Base-by-base conservation (phyloP, 2,888 invertebrate species). In the Cinara cedri region DNA sequence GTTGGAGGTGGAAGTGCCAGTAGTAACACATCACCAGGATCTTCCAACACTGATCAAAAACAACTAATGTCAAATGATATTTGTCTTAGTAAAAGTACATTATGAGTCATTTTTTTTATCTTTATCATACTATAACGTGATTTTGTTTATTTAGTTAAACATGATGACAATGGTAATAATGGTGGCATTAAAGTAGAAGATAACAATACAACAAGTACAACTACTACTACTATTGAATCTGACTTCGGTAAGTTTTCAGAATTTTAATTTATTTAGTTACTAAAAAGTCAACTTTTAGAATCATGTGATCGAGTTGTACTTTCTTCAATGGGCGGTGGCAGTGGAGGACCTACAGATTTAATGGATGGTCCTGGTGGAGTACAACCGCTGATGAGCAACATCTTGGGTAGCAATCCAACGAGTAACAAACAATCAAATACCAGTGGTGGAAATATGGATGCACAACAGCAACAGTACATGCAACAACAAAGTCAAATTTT, bases 401-500 rank as follows among this genome's bases (percentile, higher is more conserved):
- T 93, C 84, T 68, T 66, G 46, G 76, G 76, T 60, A 19, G 54
- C 11, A 76, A 76, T 26, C 19, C 44, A 10, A 8, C 68, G 2
- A 68, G 76, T 6, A 91, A 90, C 85, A 93, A 93, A 85, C 92
- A 92, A 83, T 87, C 88, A 83, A 87, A 87, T 74, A 91, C 92
- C 82, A 8, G 55, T 21, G 87, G 88, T 83, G 87, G 87, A 75
- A 91, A 92, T 82, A 92, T 93, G 89, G 94, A 94, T 88, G 93
- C 93, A 14, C 66, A 66, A 46, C 76, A 75, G 55, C 75, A 76
- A 83, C 91, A 91, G 85, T 93, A 93, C 84, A 92, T 93, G 93
- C 95, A 96, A 88, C 97, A 98, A 87, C 97, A 97, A 87, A 97
- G 95, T 87, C 97, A 97, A 87, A 96, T 98, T 86, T 98, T 97